These are phyloP conservation scores for Leptopilina myrica DNA, from an alignment of 2,888 invertebrate species.

Conservation along the genomic window DNA sequence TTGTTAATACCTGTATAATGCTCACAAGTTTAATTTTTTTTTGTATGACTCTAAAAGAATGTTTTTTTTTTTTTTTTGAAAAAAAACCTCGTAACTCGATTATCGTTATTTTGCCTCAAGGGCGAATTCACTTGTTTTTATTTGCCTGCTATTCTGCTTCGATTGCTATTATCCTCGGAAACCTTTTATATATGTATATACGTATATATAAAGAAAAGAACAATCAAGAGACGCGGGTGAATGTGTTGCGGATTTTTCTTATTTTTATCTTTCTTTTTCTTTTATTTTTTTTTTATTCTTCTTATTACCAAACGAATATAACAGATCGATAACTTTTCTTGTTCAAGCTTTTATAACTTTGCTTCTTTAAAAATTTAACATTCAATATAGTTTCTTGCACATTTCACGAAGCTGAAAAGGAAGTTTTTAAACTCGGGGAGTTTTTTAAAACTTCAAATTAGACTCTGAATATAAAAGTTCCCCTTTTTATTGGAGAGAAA, in stretches of 20 bases:
- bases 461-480: background rate
- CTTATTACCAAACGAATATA: conserved; percentile 8
- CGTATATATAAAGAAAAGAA: background rate
- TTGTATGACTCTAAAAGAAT: conserved; percentile 14
- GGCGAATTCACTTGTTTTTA: conserved; percentile 7
- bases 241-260: conserved; percentile 18
- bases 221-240: conserved; percentile 9
- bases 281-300: background rate
- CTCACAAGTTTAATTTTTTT: conserved; percentile 30
- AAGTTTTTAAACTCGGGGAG: background rate
- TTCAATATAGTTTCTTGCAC: conserved; percentile 12
- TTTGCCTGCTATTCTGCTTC: conserved; percentile 23
- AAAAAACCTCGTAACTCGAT: conserved; percentile 40
- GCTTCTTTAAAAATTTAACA: conserved; percentile 14
- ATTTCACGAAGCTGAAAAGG: conserved; percentile 1
- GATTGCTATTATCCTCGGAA: conserved; percentile 22
- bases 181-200: conserved; percentile 12
- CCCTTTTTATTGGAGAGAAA: conserved; percentile 1
- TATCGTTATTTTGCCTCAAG: conserved; percentile 35
- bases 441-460: conserved; percentile 7
- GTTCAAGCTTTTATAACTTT: conserved; percentile 9
- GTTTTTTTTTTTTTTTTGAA: background rate
- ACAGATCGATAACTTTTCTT: conserved; percentile 21
- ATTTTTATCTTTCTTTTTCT: background rate
- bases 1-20: conserved; percentile 41